A percentile compares a stretch with the other conserved stretches of the same genome.
phyloP scores from a whole-genome alignment of 2,113 vertebrate genomes.

The Diphyllodes magnificus region DNA sequence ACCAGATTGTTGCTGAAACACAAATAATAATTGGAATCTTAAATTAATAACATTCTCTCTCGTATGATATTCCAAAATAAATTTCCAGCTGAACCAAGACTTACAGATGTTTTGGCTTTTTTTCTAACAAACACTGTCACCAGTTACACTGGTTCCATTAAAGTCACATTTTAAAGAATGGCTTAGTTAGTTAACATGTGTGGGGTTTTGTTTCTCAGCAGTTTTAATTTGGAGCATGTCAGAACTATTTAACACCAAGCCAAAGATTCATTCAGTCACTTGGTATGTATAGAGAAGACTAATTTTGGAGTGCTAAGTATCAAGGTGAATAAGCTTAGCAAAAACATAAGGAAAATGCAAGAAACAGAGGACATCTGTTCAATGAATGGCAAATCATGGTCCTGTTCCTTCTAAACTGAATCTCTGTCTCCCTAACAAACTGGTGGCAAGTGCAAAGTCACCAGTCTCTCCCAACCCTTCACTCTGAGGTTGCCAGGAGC shows the following conservation, averaged over 20 bases:
- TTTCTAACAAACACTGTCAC: background rate
- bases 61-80: background rate
- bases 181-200: background rate
- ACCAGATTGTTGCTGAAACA: background rate
- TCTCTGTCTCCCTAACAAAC: background rate
- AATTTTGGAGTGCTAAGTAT: background rate
- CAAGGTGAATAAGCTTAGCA: background rate
- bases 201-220: background rate
- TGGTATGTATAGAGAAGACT: background rate
- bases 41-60: background rate
- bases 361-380: background rate
- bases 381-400: background rate
- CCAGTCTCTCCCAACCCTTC: background rate
- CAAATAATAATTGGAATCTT: background rate
- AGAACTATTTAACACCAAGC: background rate
- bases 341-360: background rate
- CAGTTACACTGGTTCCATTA: background rate
- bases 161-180: background rate
- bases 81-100: background rate
- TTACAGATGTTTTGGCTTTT: background rate
- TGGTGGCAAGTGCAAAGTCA: background rate
- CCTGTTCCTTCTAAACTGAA: background rate
- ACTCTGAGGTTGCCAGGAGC: background rate
- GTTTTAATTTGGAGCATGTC: background rate
- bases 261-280: background rate